Evolutionary conservation across 2,797 vertebrate genomes (phyloP), one percentile per base, ranked within the genome.

Genomic region (Falco novaeseelandiae): DNA sequence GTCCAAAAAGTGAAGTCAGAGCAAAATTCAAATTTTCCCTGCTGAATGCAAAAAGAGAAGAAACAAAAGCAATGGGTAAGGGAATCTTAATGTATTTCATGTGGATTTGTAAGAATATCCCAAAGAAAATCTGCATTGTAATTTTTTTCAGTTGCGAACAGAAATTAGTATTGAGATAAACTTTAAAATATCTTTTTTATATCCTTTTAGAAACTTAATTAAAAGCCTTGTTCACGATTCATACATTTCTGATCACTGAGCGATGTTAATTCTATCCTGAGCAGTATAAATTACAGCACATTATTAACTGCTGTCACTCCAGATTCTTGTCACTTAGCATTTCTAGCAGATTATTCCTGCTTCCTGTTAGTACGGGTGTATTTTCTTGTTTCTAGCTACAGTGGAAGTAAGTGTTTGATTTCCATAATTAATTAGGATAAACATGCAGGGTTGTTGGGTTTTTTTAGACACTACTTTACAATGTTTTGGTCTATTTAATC

Each of bases 41-140:
- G 96, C 96, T 99, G 97, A 99, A 99, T 67, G 99, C 99, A 92
- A 99, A 99, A 98, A 98, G 99, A 98, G 99, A 99, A 98, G 99
- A 99, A 98, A 99, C 99, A 88, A 99, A 99, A 99, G 99, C 99
- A 88, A 99, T 99, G 99, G 99, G 99, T 99, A 98, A 99, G 99
- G 96, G 22, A 67, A 80, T 91, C 58, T 90, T 61, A 83, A 46
- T 95, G 16, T 90, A 54, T 51, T 71, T 62, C 7, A n/a, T 77
- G 54, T 79, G 58, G 34, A 90, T 86, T 87, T 96, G 23, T 93
- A n/a, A 89, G 66, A 94, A 61, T 78, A 42, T 95, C 34, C 25
- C 29, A 34, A 52, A 36, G 55, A 83, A 66, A 74, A 57, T 77
- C 42, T 62, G 18, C 8, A 36, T 34, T 93, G 18, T 86, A 65